Percentiles rank a stretch among this genome's conserved stretches.
Evolutionary conservation across 92 coral and sea anemone genomes (phyloP).

Genomic region (Paramuricea clavata): DNA sequence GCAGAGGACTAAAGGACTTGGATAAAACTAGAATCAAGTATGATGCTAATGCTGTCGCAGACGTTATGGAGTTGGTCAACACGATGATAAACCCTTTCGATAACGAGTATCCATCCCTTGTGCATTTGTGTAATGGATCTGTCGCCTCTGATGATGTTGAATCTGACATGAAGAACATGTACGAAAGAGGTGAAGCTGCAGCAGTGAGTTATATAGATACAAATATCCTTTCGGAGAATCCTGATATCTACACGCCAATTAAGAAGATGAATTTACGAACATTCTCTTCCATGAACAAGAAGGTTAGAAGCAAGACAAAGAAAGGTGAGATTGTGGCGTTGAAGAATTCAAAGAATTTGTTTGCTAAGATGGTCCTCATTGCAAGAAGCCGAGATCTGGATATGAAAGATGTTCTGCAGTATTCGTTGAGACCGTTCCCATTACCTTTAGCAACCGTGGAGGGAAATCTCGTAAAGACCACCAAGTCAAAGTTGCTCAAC

Average conservation of each 20-base stretch:
- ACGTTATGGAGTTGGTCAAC: constrained; percentile 13
- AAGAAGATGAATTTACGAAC: constrained; percentile 15
- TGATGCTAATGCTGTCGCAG: constrained; percentile 16
- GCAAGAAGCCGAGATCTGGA: constrained; percentile 69
- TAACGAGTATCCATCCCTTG: not conserved
- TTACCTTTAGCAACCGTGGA: constrained; percentile 67
- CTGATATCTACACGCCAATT: constrained; percentile 5
- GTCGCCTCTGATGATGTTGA: not conserved
- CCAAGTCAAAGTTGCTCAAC: constrained; percentile 60
- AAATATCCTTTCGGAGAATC: not conserved
- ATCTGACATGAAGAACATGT: constrained; percentile 5
- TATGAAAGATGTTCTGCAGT: constrained; percentile 62
- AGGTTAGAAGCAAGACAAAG: not conserved
- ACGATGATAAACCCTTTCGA: constrained; percentile 14
- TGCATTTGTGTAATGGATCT: not conserved
- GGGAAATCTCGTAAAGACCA: constrained; percentile 64
- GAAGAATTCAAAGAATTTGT: constrained; percentile 35
- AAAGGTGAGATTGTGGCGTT: not conserved
- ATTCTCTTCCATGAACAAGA: not conserved
- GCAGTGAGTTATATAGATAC: too few relatives aligned
- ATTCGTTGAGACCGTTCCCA: constrained; percentile 70
- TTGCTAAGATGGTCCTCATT: constrained; percentile 74
- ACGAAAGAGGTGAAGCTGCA: not conserved
- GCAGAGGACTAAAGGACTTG: not conserved
- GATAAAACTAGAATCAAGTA: constrained; percentile 4